These are phyloP conservation scores for Sphaerodactylus townsendi DNA, from an alignment of 2,113 vertebrate species.

Conservation along the genomic window DNA sequence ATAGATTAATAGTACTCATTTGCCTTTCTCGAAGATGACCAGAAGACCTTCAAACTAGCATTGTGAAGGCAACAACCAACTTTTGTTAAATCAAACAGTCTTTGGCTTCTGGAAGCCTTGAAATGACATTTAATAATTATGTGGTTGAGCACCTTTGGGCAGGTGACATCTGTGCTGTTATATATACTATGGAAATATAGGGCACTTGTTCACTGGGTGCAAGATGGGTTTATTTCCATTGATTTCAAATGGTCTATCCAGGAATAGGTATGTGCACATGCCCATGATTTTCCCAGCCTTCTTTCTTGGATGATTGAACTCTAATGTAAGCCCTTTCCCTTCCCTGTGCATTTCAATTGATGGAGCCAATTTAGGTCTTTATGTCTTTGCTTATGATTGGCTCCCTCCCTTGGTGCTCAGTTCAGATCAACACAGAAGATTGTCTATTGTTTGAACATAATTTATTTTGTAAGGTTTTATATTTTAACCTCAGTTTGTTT, in stretches of 20 bases:
- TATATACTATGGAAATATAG: background rate
- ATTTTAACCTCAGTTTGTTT: background rate
- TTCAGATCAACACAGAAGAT: background rate
- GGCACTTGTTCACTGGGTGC: background rate
- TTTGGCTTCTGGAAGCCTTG: background rate
- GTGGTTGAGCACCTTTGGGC: too few relatives aligned
- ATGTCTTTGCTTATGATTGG: background rate
- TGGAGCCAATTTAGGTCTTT: background rate
- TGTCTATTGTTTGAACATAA: background rate
- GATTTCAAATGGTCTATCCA: background rate
- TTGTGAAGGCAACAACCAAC: background rate
- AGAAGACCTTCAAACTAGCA: background rate
- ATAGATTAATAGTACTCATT: background rate
- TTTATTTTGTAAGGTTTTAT: background rate
- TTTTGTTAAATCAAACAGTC: background rate
- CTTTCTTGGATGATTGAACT: background rate
- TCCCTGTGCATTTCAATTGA: background rate
- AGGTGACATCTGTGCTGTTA: background rate
- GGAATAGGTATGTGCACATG: background rate
- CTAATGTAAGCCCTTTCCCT: background rate
- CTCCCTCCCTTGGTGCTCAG: background rate
- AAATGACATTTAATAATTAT: background rate
- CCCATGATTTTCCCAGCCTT: background rate
- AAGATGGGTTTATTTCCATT: background rate
- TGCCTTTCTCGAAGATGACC: background rate